These are phyloP conservation scores for Otolemur garnettii DNA, from an alignment of 2,113 vertebrate genomes.

Conservation along the genomic window DNA sequence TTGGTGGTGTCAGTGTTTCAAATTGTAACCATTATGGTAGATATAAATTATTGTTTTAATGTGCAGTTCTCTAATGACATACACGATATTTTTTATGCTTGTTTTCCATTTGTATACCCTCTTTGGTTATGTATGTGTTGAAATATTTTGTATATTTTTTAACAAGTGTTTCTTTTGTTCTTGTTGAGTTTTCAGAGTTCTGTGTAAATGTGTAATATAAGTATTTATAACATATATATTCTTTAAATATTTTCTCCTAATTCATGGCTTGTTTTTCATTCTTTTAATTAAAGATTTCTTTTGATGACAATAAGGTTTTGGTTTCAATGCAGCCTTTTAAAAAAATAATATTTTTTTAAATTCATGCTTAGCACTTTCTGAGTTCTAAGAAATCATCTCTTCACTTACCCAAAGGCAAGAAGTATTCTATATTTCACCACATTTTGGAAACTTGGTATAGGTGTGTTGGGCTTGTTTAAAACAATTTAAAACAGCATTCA, in stretches of 20 bases:
- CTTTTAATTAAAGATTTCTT: background rate
- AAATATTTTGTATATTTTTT: background rate
- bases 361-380: background rate
- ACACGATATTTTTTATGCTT: background rate
- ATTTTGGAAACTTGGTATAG: background rate
- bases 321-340: background rate
- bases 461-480: background rate
- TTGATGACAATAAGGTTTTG: background rate
- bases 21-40: background rate
- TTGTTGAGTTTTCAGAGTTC: background rate
- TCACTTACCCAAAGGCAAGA: background rate
- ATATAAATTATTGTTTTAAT: background rate
- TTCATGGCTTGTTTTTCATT: background rate
- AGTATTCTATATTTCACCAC: background rate
- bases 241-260: background rate
- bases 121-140: background rate
- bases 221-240: background rate
- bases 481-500: background rate
- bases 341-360: background rate
- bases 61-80: background rate
- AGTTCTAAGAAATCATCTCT: background rate
- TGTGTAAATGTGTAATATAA: background rate
- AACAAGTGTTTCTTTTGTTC: background rate
- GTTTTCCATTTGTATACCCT: background rate
- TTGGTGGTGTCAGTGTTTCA: background rate